A percentile compares a stretch with the other conserved stretches of the same genome.
These are phyloP conservation scores for Scaptodrosophila latifasciaeformis DNA, from an alignment of 2,888 invertebrate genomes.

Conservation along the genomic window DNA sequence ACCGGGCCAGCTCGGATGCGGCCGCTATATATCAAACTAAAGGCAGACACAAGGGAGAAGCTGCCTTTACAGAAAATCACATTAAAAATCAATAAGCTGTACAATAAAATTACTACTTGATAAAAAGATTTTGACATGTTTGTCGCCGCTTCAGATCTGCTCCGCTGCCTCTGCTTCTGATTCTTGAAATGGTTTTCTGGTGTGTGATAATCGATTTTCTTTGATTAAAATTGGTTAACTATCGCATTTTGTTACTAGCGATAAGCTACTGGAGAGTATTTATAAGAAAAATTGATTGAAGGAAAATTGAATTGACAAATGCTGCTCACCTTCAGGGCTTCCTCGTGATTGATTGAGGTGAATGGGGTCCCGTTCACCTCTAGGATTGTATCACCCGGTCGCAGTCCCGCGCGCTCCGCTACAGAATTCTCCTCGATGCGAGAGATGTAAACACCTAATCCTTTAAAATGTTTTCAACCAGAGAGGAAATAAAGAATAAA, in stretches of 20 bases:
- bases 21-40: constrained; percentile 8
- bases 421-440: constrained; percentile 92
- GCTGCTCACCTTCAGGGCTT: constrained; percentile 87
- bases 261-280: not conserved
- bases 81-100: constrained; percentile 66
- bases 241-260: constrained; percentile 1
- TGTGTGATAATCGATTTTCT: constrained; percentile 51
- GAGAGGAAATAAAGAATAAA: constrained; percentile 44
- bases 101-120: constrained; percentile 56
- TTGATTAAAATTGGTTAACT: constrained; percentile 21
- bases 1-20: not conserved
- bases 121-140: constrained; percentile 23
- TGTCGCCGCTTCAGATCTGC: constrained; percentile 2
- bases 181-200: not conserved
- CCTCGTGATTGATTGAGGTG: constrained; percentile 92
- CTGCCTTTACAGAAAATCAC: constrained; percentile 44
- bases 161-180: not conserved
- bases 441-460: constrained; percentile 93
- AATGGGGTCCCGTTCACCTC: constrained; percentile 96
- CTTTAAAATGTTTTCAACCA: constrained; percentile 75
- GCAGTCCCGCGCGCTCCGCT: constrained; percentile 89
- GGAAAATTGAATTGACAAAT: constrained; percentile 12
- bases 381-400: constrained; percentile 94
- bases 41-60: constrained; percentile 32
- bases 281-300: constrained; percentile 3